Percentiles rank a stretch among this genome's conserved stretches.
Conservation (phyloP, 2,888 invertebrate genomes). For the Macrosiphum euphorbiae region DNA sequence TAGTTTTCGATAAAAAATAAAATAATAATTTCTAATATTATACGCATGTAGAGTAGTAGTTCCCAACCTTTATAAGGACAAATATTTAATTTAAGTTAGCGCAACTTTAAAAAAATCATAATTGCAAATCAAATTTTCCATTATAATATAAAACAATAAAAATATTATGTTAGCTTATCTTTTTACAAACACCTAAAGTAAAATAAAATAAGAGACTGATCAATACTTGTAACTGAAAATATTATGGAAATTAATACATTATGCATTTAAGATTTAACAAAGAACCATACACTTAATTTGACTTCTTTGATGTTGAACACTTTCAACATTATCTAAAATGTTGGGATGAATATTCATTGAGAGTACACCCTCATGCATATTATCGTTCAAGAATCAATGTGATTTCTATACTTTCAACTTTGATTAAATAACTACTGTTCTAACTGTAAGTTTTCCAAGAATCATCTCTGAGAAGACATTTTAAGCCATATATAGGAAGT, state of each 20-base stretch:
- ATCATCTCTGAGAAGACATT: neutral
- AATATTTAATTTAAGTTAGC: neutral
- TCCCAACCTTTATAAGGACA: neutral
- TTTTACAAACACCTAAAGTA: neutral
- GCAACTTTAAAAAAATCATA: neutral
- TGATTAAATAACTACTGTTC: neutral
- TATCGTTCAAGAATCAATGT: neutral
- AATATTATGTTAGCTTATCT: neutral
- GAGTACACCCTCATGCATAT: neutral
- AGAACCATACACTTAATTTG: neutral
- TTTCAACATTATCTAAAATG: neutral
- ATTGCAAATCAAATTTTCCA: neutral
- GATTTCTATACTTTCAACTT: neutral
- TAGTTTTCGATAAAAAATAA: neutral
- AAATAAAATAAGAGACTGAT: neutral
- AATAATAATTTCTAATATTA: neutral
- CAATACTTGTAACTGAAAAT: neutral
- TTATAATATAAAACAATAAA: neutral
- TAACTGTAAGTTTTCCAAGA: neutral
- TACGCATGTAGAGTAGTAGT: neutral
- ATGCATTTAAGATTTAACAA: neutral
- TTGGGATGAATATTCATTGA: neutral
- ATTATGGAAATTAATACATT: neutral
- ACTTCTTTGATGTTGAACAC: neutral
- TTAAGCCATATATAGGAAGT: neutral